phyloP scores from a whole-genome alignment of 2,113 vertebrate species.

The Alethe diademata region DNA sequence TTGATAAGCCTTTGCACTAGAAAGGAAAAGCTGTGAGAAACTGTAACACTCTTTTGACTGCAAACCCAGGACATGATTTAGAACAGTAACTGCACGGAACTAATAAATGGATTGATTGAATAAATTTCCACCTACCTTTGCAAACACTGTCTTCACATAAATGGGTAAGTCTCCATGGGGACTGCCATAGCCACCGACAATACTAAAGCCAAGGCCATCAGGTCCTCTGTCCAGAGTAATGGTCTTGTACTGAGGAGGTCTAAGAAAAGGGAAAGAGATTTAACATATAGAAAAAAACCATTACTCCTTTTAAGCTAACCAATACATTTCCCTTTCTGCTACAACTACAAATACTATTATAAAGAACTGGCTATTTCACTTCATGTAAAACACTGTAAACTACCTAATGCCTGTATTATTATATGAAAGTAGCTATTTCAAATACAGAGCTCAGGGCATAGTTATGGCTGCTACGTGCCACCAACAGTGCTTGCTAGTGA shows the following conservation, averaged over 20 bases:
- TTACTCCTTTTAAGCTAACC: background rate
- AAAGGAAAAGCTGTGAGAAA: constrained; percentile 25
- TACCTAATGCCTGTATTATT: background rate
- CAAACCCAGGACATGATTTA: constrained; percentile 29
- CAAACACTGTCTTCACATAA: constrained; percentile 96
- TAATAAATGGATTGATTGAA: background rate
- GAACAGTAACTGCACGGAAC: constrained; percentile 25
- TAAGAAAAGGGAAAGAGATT: constrained; percentile 35
- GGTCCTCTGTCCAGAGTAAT: constrained; percentile 91
- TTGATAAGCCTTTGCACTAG: background rate
- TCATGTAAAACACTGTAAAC: background rate
- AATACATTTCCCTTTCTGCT: background rate
- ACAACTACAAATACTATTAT: background rate
- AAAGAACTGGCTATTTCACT: background rate
- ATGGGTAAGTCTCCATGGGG: constrained; percentile 96
- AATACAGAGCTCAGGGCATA: background rate
- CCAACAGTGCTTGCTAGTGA: background rate
- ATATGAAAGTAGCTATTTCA: background rate
- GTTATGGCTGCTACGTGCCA: background rate
- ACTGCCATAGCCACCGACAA: constrained; percentile 94
- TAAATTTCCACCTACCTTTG: constrained; percentile 80
- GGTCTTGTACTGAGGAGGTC: constrained; percentile 93
- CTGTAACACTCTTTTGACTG: background rate
- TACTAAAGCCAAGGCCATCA: constrained; percentile 96
- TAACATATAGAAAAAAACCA: background rate